Percentiles rank a stretch among this genome's conserved stretches.
phyloP scores from a whole-genome alignment of 30 jellyfish, hydroid and myxozoan species.

The Pelagia noctiluca region DNA sequence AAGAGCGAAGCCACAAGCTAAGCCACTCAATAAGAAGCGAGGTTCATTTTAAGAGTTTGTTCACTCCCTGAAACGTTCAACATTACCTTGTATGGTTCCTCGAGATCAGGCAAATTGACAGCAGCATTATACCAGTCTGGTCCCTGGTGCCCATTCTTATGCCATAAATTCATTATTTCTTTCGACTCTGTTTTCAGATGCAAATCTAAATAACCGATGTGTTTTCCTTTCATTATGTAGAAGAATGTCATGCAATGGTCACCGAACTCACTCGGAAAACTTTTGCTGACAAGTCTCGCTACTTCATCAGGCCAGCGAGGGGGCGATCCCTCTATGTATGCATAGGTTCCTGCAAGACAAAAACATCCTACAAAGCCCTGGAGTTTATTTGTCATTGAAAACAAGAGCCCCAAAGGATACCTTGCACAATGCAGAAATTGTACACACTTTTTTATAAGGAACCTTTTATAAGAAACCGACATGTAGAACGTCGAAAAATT shows the following conservation, averaged over 20 bases:
- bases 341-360: slow-evolving; percentile 50
- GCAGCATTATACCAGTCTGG: slow-evolving; percentile 80
- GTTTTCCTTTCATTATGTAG: slow-evolving; percentile 76
- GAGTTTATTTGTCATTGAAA: too few relatives aligned
- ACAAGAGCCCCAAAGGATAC: too few relatives aligned
- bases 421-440: too few relatives aligned
- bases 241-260: slow-evolving; percentile 75
- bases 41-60: too few relatives aligned
- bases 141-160: slow-evolving; percentile 84
- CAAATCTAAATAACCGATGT: slow-evolving; percentile 68
- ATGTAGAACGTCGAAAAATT: too few relatives aligned
- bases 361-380: too few relatives aligned
- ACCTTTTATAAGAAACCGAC: too few relatives aligned
- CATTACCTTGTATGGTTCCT: slow-evolving; percentile 70
- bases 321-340: slow-evolving; percentile 71
- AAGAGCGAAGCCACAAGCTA: too few relatives aligned
- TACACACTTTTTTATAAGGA: too few relatives aligned
- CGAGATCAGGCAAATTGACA: slow-evolving; percentile 61
- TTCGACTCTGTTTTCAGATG: slow-evolving; percentile 46
- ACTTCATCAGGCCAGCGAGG: slow-evolving; percentile 75
- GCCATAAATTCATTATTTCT: slow-evolving; percentile 49
- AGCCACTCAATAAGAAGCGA: too few relatives aligned
- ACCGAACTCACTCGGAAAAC: slow-evolving; percentile 19
- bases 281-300: slow-evolving; percentile 73
- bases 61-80: too few relatives aligned